These are phyloP conservation scores for Tetrax tetrax DNA, from an alignment of 2,113 vertebrate species.

Conservation along the genomic window DNA sequence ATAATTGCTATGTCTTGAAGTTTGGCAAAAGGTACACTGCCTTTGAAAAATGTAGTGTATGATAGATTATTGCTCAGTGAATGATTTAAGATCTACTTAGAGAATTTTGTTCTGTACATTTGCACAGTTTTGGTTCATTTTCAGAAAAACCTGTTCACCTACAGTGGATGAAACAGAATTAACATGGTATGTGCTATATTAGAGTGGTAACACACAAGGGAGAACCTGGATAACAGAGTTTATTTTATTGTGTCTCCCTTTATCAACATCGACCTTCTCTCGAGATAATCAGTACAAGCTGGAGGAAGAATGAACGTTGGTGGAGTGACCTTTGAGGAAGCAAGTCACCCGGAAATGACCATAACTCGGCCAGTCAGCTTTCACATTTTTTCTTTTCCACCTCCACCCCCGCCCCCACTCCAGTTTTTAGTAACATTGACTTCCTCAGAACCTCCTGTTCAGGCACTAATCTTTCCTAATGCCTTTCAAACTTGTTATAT, in stretches of 20 bases:
- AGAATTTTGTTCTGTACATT: not conserved
- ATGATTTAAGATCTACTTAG: not conserved
- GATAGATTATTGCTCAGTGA: not conserved
- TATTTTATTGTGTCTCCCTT: slow-evolving; percentile 80
- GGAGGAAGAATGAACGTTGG: slow-evolving; percentile 66
- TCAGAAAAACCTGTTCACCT: slow-evolving; percentile 18
- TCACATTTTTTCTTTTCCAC: slow-evolving; percentile 27
- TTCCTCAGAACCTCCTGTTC: slow-evolving; percentile 60
- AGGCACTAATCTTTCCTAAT: slow-evolving; percentile 70
- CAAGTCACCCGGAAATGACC: slow-evolving; percentile 79
- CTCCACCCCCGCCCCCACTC: not conserved
- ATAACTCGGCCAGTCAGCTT: slow-evolving; percentile 68
- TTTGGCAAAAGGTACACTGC: not conserved
- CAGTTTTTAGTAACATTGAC: slow-evolving; percentile 32
- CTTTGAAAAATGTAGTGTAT: not conserved
- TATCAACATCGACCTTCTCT: slow-evolving; percentile 78
- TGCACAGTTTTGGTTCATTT: not conserved
- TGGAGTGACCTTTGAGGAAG: slow-evolving; percentile 79
- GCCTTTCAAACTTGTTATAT: slow-evolving; percentile 74
- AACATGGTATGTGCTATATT: not conserved
- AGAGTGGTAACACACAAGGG: not conserved
- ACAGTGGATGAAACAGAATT: not conserved
- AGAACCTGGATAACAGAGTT: slow-evolving; percentile 64
- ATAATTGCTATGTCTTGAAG: not conserved
- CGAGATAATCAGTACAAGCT: slow-evolving; percentile 81